phyloP scores from a whole-genome alignment of 2,113 vertebrate species.

The Trachemys scripta region DNA sequence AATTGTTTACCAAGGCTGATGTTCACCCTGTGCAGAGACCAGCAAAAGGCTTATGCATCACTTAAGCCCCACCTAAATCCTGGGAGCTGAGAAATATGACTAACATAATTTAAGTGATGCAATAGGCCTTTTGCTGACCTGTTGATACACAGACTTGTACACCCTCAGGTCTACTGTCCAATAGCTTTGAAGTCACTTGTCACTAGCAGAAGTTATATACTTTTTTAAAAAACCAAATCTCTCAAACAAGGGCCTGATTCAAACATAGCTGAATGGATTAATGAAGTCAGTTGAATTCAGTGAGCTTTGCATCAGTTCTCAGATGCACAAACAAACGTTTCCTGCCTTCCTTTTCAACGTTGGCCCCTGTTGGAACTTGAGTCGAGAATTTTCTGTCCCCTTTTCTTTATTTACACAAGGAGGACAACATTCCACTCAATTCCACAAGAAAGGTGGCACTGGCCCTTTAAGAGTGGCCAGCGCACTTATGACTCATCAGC shows the following conservation, averaged over 20 bases:
- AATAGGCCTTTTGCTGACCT: background rate
- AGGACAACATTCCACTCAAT: background rate
- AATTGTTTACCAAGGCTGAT: background rate
- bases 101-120: background rate
- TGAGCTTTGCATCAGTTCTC: background rate
- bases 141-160: no score
- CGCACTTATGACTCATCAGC: background rate
- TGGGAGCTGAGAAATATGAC: background rate
- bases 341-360: background rate
- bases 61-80: background rate
- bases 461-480: background rate
- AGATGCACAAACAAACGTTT: background rate
- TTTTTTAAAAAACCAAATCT: background rate
- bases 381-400: background rate
- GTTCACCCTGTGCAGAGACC: background rate
- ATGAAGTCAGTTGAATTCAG: background rate
- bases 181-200: background rate
- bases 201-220: background rate
- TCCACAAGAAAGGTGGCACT: background rate
- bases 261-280: background rate
- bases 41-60: accelerated
- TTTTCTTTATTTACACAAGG: background rate
- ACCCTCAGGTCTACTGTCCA: background rate
- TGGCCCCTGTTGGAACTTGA: background rate
- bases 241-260: background rate